Percentiles rank a stretch among this genome's conserved stretches.
Conservation (phyloP, 1,140 invertebrate genomes). For the Caenorhabditis inopinata region DNA sequence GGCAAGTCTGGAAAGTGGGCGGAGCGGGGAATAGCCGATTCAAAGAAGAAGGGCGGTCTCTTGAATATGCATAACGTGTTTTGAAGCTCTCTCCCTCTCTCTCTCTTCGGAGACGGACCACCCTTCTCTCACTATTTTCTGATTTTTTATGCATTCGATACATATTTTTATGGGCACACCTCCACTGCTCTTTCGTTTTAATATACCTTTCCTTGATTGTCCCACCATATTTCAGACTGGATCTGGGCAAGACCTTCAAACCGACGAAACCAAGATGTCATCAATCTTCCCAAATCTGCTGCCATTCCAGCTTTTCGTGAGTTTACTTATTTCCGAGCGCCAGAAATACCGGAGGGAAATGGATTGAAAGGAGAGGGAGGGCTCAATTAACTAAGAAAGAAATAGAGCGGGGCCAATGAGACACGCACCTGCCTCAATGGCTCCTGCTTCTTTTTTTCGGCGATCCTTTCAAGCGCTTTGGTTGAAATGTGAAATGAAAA, state of each 20-base stretch:
- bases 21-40: background rate
- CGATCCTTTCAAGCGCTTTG: no score
- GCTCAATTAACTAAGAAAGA: conserved; percentile 1
- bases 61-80: conserved; percentile 34
- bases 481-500: no score
- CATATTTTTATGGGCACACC: conserved; percentile 28
- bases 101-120: background rate
- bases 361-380: background rate
- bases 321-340: background rate
- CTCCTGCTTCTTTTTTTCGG: no score
- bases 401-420: background rate
- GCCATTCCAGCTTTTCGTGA: background rate
- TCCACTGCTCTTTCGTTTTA: background rate
- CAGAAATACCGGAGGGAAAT: background rate
- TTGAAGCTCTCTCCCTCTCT: background rate
- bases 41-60: conserved; percentile 9
- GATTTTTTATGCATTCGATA: conserved; percentile 34
- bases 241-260: background rate
- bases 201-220: background rate
- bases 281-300: conserved; percentile 1
- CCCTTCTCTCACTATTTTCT: conserved; percentile 30
- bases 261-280: background rate
- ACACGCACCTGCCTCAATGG: conserved; percentile 20
- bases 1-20: conserved; percentile 29
- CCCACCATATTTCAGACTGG: conserved; percentile 23